These are phyloP conservation scores for Buphagus erythrorhynchus DNA, from an alignment of 2,797 vertebrate species.

Conservation along the genomic window DNA sequence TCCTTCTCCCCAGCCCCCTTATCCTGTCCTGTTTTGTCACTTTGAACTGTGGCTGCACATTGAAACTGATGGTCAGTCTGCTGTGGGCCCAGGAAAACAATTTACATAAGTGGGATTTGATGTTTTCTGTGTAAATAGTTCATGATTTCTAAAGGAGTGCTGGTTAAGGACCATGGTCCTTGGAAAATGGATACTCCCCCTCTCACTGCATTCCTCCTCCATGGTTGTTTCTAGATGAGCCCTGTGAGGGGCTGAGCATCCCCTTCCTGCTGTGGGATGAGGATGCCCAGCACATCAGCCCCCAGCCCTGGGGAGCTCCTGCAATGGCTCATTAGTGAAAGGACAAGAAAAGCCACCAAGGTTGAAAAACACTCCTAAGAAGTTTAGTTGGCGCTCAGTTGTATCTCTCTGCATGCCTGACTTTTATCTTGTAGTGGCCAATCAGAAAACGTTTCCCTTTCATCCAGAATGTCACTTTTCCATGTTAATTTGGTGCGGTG, in stretches of 20 bases:
- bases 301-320: not conserved
- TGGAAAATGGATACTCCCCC: not conserved
- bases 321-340: not conserved
- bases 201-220: not conserved
- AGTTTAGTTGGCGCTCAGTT: not conserved
- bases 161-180: not conserved
- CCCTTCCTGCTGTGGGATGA: not conserved
- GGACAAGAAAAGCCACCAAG: not conserved
- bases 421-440: not conserved
- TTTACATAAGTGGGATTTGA: not conserved
- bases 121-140: not conserved
- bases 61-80: not conserved
- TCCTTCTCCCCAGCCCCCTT: accelerated
- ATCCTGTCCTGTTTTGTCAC: not conserved
- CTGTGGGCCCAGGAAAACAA: not conserved
- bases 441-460: not conserved
- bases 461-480: not conserved
- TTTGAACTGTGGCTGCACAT: not conserved
- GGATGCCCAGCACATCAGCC: not conserved
- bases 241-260: not conserved
- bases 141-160: not conserved
- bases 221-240: not conserved
- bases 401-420: not conserved
- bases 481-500: not conserved
- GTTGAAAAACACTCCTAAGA: not conserved